Percentiles rank a stretch among this genome's conserved stretches.
Conservation (phyloP, 2,113 vertebrate species). For the Melanerpes aurifrons region DNA sequence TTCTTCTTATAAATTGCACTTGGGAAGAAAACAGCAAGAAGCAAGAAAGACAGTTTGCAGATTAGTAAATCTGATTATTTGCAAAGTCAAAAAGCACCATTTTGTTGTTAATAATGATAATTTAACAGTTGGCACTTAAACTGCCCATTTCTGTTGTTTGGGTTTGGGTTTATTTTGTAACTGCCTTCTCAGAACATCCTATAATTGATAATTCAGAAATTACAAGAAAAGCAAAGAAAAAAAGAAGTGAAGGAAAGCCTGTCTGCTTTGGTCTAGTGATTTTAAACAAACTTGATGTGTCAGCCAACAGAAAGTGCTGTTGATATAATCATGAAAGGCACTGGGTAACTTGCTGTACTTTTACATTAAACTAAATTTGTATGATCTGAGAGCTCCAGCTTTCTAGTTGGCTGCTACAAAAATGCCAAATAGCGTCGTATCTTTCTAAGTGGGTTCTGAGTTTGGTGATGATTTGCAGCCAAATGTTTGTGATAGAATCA, state of each 20-base stretch:
- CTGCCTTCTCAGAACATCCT: slow-evolving; percentile 30
- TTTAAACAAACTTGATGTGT: slow-evolving; percentile 61
- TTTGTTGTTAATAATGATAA: slow-evolving; percentile 31
- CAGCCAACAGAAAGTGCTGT: slow-evolving; percentile 53
- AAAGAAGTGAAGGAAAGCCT: not conserved
- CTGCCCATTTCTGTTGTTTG: slow-evolving; percentile 13
- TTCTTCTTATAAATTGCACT: slow-evolving; percentile 37
- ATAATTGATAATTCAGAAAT: slow-evolving; percentile 68
- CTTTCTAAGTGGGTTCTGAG: slow-evolving; percentile 20
- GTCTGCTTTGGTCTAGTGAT: slow-evolving; percentile 34
- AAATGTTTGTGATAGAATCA: slow-evolving; percentile 21
- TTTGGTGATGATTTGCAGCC: slow-evolving; percentile 9
- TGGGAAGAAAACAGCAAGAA: slow-evolving; percentile 26
- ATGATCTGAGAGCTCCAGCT: slow-evolving; percentile 9
- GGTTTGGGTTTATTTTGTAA: not conserved
- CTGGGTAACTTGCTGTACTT: slow-evolving; percentile 1
- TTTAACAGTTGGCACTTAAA: slow-evolving; percentile 30
- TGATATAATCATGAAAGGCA: slow-evolving; percentile 41
- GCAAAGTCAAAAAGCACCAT: slow-evolving; percentile 6
- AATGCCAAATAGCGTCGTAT: slow-evolving; percentile 37
- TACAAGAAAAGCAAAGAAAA: not conserved
- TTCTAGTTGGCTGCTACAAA: slow-evolving; percentile 34
- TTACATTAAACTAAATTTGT: not conserved
- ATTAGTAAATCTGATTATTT: slow-evolving; percentile 45
- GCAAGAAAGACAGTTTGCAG: slow-evolving; percentile 14